phyloP scores from a whole-genome alignment of 2,888 invertebrate species.

The Endomychus coccineus region DNA sequence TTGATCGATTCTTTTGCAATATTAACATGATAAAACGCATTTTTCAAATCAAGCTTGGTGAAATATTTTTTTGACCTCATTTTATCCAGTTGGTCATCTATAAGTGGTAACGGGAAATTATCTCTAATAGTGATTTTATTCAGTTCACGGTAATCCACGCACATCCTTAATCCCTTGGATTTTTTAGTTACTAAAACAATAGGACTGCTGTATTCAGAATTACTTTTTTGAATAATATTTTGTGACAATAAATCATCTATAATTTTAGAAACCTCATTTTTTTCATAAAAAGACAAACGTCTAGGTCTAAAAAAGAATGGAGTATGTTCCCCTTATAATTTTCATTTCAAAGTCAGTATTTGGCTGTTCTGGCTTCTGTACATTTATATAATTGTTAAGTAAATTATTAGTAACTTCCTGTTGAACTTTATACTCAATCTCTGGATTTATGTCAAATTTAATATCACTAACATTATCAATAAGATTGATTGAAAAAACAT shows the following conservation, averaged over 20 bases:
- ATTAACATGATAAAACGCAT: slow-evolving; percentile 29
- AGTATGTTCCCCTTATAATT: slow-evolving; percentile 5
- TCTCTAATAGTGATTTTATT: slow-evolving; percentile 25
- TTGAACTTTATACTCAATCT: too few species aligned
- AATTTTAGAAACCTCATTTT: slow-evolving; percentile 16
- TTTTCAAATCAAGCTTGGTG: slow-evolving; percentile 28
- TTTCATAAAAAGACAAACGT: slow-evolving; percentile 20
- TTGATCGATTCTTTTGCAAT: slow-evolving; percentile 24
- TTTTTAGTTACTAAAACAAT: slow-evolving; percentile 26
- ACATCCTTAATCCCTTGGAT: slow-evolving; percentile 24
- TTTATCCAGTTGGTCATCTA: slow-evolving; percentile 27
- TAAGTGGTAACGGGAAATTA: slow-evolving; percentile 24
- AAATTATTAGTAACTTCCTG: too few species aligned
- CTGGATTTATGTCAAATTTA: too few species aligned
- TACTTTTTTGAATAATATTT: slow-evolving; percentile 29
- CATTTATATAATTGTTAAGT: too few species aligned
- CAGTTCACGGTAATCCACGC: slow-evolving; percentile 26
- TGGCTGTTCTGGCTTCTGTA: too few species aligned
- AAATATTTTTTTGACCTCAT: slow-evolving; percentile 26
- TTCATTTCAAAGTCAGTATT: slow-evolving; percentile 5
- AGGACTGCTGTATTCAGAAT: slow-evolving; percentile 24
- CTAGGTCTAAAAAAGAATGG: slow-evolving; percentile 17
- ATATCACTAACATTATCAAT: too few species aligned
- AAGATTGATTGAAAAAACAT: too few species aligned
- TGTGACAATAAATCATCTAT: slow-evolving; percentile 19